These are phyloP conservation scores for Muntiacus muntjak DNA, from an alignment of 2,113 vertebrate species.

Conservation along the genomic window DNA sequence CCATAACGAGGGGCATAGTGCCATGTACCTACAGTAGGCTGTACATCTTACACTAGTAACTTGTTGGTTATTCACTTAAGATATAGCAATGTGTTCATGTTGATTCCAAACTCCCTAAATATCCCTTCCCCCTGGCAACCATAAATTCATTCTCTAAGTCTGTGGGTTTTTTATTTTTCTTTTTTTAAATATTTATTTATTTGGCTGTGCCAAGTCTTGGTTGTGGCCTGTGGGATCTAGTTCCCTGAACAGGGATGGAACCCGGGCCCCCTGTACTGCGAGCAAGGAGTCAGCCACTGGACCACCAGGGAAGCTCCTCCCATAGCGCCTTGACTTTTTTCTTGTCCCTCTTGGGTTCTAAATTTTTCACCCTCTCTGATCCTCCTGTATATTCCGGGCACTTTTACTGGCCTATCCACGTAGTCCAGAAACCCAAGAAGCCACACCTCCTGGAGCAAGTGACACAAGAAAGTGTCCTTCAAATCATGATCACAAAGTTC, in stretches of 20 bases:
- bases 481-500: neutral
- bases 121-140: neutral
- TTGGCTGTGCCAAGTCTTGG: neutral
- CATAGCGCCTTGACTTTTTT: neutral
- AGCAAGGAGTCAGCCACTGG: neutral
- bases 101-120: neutral
- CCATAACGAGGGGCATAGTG: neutral
- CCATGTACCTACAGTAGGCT: neutral
- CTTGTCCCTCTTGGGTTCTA: neutral
- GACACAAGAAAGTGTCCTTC: neutral
- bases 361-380: neutral
- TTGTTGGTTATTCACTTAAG: neutral
- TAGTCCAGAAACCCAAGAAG: neutral
- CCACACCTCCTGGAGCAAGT: neutral
- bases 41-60: neutral
- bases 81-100: neutral
- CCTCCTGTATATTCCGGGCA: neutral
- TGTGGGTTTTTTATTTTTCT: neutral
- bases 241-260: neutral
- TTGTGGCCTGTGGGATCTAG: neutral
- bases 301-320: neutral
- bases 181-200: neutral
- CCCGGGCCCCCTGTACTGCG: neutral
- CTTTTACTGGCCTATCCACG: neutral
- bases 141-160: neutral